Evolutionary conservation across 2,113 vertebrate species (phyloP).

Genomic region (Hylia prasina): DNA sequence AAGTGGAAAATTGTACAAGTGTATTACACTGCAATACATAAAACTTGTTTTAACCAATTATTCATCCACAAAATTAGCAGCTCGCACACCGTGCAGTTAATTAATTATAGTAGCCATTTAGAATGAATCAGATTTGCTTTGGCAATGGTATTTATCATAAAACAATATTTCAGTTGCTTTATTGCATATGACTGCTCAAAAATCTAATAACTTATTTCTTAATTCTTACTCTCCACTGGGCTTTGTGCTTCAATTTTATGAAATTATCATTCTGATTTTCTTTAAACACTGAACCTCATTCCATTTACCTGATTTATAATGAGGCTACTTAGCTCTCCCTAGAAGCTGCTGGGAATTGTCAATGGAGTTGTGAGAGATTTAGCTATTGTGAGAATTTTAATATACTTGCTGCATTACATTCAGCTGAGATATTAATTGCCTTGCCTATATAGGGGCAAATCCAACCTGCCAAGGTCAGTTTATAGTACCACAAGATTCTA

Average conservation of each 20-base stretch:
- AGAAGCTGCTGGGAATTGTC: not conserved
- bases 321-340: not conserved
- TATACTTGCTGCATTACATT: not conserved
- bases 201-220: not conserved
- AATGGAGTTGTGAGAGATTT: not conserved
- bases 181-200: slow-evolving; percentile 8
- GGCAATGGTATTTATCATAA: slow-evolving; percentile 7
- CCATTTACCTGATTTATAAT: slow-evolving; percentile 1
- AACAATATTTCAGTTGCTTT: not conserved
- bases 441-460: not conserved
- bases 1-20: slow-evolving; percentile 61
- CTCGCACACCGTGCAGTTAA: slow-evolving; percentile 16
- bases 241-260: not conserved
- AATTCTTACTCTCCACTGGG: not conserved
- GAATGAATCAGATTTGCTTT: slow-evolving; percentile 27
- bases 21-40: not conserved
- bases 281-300: not conserved
- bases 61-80: slow-evolving; percentile 42
- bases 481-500: not conserved
- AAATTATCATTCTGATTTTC: not conserved
- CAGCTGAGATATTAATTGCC: not conserved
- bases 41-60: slow-evolving; percentile 41
- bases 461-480: not conserved
- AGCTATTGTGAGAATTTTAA: not conserved
- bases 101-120: slow-evolving; percentile 37